Percentiles rank a stretch among this genome's conserved stretches.
Conservation (phyloP, 2,797 vertebrate genomes). For the Sebastes glaucus region DNA sequence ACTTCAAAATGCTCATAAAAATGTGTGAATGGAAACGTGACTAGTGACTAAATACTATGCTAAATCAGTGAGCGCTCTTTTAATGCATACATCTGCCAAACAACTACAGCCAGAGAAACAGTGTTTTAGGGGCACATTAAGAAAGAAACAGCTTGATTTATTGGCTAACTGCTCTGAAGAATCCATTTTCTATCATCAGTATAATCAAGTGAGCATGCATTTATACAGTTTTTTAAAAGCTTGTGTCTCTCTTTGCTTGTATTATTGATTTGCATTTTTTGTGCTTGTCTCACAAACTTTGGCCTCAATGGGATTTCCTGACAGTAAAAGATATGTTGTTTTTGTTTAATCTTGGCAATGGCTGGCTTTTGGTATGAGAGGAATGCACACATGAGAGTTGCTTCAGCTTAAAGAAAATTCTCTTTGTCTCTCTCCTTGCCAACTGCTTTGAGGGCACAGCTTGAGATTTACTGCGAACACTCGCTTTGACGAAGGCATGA, state of each 20-base stretch:
- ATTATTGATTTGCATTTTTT: not conserved
- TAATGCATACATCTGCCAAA: not conserved
- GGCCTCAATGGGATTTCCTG: slow-evolving; percentile 17
- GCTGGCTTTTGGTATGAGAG: slow-evolving; percentile 47
- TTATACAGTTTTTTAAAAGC: not conserved
- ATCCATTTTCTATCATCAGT: not conserved
- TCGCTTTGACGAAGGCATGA: slow-evolving; percentile 57
- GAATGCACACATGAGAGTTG: slow-evolving; percentile 50
- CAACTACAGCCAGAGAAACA: not conserved
- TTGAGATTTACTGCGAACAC: slow-evolving; percentile 38
- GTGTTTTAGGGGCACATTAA: not conserved
- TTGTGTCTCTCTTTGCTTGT: not conserved
- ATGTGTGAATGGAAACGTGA: too few relatives aligned
- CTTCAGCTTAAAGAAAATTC: slow-evolving; percentile 33
- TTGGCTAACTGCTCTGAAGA: not conserved
- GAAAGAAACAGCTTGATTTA: not conserved
- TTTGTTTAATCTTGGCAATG: slow-evolving; percentile 58
- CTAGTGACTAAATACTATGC: not conserved
- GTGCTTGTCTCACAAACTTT: not conserved
- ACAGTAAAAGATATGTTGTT: slow-evolving; percentile 33
- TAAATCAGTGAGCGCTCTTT: not conserved
- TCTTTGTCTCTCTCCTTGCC: slow-evolving; percentile 43
- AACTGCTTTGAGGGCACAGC: slow-evolving; percentile 51
- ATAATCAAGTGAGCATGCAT: not conserved
- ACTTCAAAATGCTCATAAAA: too few relatives aligned